These are phyloP conservation scores for Strongylocentrotus purpuratus DNA, from an alignment of 35 echinoderm and acorn worm species.

Conservation along the genomic window DNA sequence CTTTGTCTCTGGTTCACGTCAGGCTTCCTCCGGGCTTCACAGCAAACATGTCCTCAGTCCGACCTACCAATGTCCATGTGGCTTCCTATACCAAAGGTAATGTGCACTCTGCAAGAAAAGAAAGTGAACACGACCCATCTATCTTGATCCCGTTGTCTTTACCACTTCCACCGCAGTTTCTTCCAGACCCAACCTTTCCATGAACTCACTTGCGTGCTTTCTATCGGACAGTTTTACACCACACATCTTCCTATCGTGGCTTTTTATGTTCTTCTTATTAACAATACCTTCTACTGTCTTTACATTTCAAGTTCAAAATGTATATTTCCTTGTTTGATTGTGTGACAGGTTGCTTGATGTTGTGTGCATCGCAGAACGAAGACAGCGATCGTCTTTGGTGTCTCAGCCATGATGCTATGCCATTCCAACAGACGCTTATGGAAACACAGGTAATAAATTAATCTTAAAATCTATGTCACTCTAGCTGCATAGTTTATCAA, in stretches of 20 bases:
- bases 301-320: not conserved
- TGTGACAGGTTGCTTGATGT: slow-evolving; percentile 69
- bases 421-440: slow-evolving; percentile 86
- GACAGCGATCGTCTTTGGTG: slow-evolving; percentile 84
- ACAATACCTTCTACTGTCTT: not conserved
- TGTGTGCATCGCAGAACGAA: slow-evolving; percentile 82
- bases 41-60: slow-evolving; percentile 57
- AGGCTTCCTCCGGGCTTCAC: slow-evolving; percentile 94
- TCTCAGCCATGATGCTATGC: slow-evolving; percentile 84
- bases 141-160: too few relatives aligned
- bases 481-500: too few relatives aligned
- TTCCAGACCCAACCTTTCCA: too few relatives aligned
- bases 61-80: slow-evolving; percentile 85
- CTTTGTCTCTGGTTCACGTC: slow-evolving; percentile 77
- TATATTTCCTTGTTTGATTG: not conserved
- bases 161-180: too few relatives aligned
- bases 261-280: too few relatives aligned
- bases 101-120: not conserved
- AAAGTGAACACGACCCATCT: not conserved
- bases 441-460: slow-evolving; percentile 74
- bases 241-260: too few relatives aligned
- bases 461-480: not conserved
- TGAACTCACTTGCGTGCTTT: too few relatives aligned
- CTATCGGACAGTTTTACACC: too few relatives aligned
- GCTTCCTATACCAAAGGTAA: slow-evolving; percentile 89